Conservation (phyloP, 2,113 vertebrate species). For the Ctenodactylus gundi region DNA sequence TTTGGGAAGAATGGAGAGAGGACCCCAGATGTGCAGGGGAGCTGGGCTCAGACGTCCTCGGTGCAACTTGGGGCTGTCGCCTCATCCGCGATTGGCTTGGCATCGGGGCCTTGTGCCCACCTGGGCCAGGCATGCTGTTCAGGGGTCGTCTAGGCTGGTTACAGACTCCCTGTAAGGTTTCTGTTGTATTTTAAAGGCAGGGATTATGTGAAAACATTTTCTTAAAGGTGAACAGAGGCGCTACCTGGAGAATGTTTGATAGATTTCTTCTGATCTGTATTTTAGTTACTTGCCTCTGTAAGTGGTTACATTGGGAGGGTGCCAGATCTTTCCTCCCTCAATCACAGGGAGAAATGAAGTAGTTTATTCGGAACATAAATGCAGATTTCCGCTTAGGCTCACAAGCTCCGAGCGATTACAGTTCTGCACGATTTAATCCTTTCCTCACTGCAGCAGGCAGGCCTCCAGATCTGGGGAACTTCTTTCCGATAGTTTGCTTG, state of each 20-base stretch:
- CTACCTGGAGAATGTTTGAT: neutral
- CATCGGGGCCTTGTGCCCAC: conserved; percentile 56
- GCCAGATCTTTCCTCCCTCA: neutral
- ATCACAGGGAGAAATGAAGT: neutral
- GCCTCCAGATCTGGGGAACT: conserved; percentile 54
- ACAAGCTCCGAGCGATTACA: neutral
- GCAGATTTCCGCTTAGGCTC: conserved; percentile 18
- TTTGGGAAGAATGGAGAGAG: conserved; percentile 47
- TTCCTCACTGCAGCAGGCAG: conserved; percentile 35
- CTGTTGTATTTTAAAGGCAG: conserved; percentile 1
- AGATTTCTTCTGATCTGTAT: conserved; percentile 3
- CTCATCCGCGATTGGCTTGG: conserved; percentile 22
- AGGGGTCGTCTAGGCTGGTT: neutral
- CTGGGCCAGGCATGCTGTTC: neutral
- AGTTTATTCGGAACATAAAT: conserved; percentile 7
- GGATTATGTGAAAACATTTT: conserved; percentile 58
- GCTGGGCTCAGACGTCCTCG: conserved; percentile 13
- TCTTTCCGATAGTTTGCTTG: conserved; percentile 54
- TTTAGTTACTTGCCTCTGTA: conserved; percentile 31
- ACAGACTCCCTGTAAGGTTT: neutral
- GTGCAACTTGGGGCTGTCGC: conserved; percentile 58
- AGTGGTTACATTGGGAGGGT: conserved; percentile 20
- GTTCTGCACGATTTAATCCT: conserved; percentile 27
- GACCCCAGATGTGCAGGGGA: neutral
- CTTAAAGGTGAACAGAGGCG: conserved; percentile 45